phyloP scores from a whole-genome alignment of 1,140 invertebrate species.

The Colletes latitarsis region DNA sequence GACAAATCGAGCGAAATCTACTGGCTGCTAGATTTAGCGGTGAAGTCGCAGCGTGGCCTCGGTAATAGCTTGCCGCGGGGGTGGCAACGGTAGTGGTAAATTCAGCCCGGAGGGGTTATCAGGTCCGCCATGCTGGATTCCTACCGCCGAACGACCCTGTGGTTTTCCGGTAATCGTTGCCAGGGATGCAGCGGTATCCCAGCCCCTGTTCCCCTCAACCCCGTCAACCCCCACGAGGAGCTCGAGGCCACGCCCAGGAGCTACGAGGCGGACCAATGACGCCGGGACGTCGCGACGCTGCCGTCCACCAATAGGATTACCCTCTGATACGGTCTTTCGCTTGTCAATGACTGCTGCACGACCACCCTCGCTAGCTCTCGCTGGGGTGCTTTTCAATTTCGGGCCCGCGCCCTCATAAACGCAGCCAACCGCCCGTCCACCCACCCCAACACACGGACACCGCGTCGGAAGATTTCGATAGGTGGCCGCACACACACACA shows the following conservation, averaged over 20 bases:
- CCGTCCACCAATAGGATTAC: slow-evolving; percentile 82
- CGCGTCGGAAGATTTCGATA: slow-evolving; percentile 25
- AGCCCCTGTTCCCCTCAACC: neutral
- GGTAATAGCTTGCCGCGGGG: slow-evolving; percentile 38
- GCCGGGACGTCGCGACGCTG: slow-evolving; percentile 76
- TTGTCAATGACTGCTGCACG: slow-evolving; percentile 73
- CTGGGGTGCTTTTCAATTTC: slow-evolving; percentile 68
- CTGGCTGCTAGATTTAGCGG: slow-evolving; percentile 48
- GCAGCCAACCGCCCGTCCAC: slow-evolving; percentile 60
- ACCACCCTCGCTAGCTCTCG: slow-evolving; percentile 45
- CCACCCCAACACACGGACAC: slow-evolving; percentile 32
- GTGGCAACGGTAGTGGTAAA: slow-evolving; percentile 43
- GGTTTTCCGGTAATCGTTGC: slow-evolving; percentile 70
- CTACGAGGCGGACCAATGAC: slow-evolving; percentile 74
- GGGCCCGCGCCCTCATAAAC: slow-evolving; percentile 64
- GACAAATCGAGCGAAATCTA: slow-evolving; percentile 63
- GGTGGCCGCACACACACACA: neutral
- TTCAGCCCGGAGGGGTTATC: slow-evolving; percentile 47
- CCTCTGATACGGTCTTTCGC: slow-evolving; percentile 81
- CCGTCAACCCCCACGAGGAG: neutral
- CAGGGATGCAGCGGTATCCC: slow-evolving; percentile 60
- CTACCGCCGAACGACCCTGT: slow-evolving; percentile 56
- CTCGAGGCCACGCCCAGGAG: slow-evolving; percentile 71
- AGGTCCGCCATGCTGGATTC: slow-evolving; percentile 74
- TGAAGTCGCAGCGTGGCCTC: slow-evolving; percentile 42